Base-by-base conservation (phyloP, 2,113 vertebrate species). In the Hippocampus comes region DNA sequence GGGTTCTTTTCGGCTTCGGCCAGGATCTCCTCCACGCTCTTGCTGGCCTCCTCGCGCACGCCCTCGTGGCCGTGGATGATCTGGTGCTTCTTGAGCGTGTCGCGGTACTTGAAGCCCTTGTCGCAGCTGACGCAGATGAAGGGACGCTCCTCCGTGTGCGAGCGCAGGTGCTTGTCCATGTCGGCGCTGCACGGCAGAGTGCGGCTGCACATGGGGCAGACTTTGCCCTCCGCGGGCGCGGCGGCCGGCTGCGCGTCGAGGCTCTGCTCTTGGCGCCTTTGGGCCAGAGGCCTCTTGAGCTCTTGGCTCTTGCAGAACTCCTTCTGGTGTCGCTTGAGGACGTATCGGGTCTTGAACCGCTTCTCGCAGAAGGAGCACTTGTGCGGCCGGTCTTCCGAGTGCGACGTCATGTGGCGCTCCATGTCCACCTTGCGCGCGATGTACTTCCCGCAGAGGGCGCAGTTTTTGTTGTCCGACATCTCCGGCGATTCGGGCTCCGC, bases 41-140 rank as follows among this genome's bases (percentile, higher is more conserved):
- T 89, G 78, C 76, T 83, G 67, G 84, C 56, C 15, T 91, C 90
- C 74, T 90, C 89, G 1, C 82, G 27, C 66, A 89, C 75, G 0
- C 90, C 90, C 63, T 91, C 89, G 30, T 91, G 90, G 0, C 89
- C 85, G 41, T 89, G 89, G 23, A 90, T 90, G 17, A 89, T 87
- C 79, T 91, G 90, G 42, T 91, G 90, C 77, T 91, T 91, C 78
- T 90, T 91, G 51, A 91, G 9, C 0, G 90, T 90, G 83, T 91
- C 90, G 67, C 78, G 85, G 85, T 90, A 91, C 77, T 91, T 91
- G 72, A 91, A 91, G 71, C 90, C 86, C 34, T 90, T 91, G 68
- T 91, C 90, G 10, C 90, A 91, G 0, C 84, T 65, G 46, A 90
- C 3, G 10, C 90, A 91, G 5, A 90, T 78, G 18, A 86, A 91